Evolutionary conservation across 2,113 vertebrate genomes (phyloP).

Genomic region (Dromiciops gliroides): DNA sequence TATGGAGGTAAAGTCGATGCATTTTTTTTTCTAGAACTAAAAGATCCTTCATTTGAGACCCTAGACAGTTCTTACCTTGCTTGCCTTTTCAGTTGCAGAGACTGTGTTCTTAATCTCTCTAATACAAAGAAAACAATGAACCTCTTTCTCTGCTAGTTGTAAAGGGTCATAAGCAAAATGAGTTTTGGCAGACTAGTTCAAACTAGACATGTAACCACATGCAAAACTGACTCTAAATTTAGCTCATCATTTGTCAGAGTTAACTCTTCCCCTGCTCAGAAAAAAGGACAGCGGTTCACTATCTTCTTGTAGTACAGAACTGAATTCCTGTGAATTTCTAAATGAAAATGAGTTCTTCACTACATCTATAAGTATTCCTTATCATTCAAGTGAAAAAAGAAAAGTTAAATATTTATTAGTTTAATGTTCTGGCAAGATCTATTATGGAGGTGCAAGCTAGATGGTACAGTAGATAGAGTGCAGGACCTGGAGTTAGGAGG

Average conservation of each 20-base stretch:
- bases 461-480: not conserved
- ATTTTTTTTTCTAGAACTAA: constrained; percentile 37
- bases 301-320: constrained; percentile 53
- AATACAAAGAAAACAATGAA: constrained; percentile 83
- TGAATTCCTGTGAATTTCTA: constrained; percentile 44
- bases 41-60: constrained; percentile 68
- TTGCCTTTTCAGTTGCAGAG: constrained; percentile 75
- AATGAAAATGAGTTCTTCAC: constrained; percentile 6
- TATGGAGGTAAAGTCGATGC: not conserved
- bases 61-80: constrained; percentile 70
- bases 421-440: not conserved
- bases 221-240: constrained; percentile 81
- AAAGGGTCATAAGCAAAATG: constrained; percentile 84
- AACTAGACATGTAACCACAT: constrained; percentile 80
- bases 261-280: constrained; percentile 78
- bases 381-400: not conserved
- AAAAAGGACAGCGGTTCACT: constrained; percentile 52
- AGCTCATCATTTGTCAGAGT: constrained; percentile 78
- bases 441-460: not conserved
- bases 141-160: constrained; percentile 83
- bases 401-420: not conserved
- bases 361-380: not conserved
- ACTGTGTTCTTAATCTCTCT: constrained; percentile 78
- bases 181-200: constrained; percentile 77
- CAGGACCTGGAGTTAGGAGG: not conserved